Percentiles rank a stretch among this genome's conserved stretches.
Evolutionary conservation across 2,113 vertebrate genomes (phyloP).

Genomic region (Pheucticus melanocephalus): DNA sequence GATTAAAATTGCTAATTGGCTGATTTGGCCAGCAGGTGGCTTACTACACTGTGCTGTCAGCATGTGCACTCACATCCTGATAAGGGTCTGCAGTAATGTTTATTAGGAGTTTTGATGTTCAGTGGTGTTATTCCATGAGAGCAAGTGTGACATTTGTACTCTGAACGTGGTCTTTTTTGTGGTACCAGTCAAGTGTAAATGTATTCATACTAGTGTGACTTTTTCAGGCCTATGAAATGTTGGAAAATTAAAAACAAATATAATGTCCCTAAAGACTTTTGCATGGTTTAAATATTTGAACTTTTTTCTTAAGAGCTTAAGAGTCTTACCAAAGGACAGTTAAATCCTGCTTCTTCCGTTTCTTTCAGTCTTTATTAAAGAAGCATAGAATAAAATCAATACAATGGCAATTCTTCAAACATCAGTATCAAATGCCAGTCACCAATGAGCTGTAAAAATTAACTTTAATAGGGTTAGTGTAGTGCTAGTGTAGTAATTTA

Average conservation of each 20-base stretch:
- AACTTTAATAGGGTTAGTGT: conserved; percentile 31
- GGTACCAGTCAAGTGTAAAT: neutral
- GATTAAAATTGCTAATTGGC: conserved; percentile 49
- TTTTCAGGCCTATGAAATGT: conserved; percentile 12
- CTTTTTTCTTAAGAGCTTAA: conserved; percentile 7
- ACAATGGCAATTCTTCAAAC: conserved; percentile 11
- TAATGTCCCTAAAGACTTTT: neutral
- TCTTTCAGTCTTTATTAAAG: conserved; percentile 34
- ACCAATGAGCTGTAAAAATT: conserved; percentile 57
- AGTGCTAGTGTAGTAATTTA: conserved; percentile 1
- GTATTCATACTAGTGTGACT: neutral
- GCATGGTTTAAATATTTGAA: neutral
- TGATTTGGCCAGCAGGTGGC: conserved; percentile 76
- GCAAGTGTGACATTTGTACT: neutral
- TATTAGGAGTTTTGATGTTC: neutral
- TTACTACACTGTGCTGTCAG: conserved; percentile 63
- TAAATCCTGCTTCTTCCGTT: conserved; percentile 29
- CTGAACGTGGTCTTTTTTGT: neutral
- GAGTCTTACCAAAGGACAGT: conserved; percentile 2
- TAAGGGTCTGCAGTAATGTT: neutral
- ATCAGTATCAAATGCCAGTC: conserved; percentile 48
- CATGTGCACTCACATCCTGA: neutral
- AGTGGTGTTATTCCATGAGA: neutral
- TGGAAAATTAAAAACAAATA: conserved; percentile 15
- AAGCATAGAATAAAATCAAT: conserved; percentile 52